phyloP scores from a whole-genome alignment of 2,797 vertebrate genomes.

The Liasis olivaceus region DNA sequence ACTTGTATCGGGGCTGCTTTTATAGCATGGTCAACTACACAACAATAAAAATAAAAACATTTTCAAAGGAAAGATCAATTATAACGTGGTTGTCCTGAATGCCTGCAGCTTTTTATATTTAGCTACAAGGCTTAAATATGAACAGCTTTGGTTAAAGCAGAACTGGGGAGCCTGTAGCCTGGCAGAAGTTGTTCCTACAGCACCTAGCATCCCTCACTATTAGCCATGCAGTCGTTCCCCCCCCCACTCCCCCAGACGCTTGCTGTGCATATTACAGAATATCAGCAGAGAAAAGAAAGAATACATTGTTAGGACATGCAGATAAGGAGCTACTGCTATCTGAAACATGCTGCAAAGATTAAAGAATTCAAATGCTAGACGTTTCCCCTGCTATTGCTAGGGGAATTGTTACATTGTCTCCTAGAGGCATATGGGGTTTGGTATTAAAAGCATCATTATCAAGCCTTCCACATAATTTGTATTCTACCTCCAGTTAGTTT shows the following conservation, averaged over 20 bases:
- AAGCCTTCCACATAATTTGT: not conserved
- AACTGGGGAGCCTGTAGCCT: not conserved
- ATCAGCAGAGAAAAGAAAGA: not conserved
- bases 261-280: not conserved
- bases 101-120: not conserved
- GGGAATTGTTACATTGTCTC: not conserved
- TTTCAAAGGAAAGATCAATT: not conserved
- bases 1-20: not conserved
- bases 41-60: not conserved
- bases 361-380: not conserved
- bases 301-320: not conserved
- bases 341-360: not conserved
- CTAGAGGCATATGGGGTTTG: not conserved
- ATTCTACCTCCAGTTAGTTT: not conserved
- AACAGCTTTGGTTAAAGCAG: not conserved
- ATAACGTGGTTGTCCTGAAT: not conserved
- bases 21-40: not conserved
- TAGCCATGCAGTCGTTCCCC: not conserved
- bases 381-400: not conserved
- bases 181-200: not conserved
- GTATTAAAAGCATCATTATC: conserved; percentile 7
- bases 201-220: not conserved
- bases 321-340: not conserved
- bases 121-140: not conserved
- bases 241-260: too few relatives aligned